phyloP scores from a whole-genome alignment of 2,888 invertebrate species.

The Mythimna pallens region DNA sequence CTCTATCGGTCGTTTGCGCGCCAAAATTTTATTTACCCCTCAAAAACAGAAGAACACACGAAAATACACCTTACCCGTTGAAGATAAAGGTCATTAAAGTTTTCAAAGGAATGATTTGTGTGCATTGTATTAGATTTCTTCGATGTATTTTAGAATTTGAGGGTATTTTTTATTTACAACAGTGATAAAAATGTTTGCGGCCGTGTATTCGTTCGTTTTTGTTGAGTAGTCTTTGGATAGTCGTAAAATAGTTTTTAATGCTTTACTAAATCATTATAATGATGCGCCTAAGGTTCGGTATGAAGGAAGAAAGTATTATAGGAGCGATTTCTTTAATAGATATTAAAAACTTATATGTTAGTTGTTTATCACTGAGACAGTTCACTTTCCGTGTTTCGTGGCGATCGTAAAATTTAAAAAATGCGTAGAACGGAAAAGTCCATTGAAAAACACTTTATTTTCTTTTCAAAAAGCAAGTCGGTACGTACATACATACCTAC shows the following conservation, averaged over 20 bases:
- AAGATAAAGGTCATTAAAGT: conserved; percentile 55
- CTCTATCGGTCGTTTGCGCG: conserved; percentile 76
- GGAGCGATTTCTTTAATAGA: conserved; percentile 65
- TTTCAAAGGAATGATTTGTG: conserved; percentile 56
- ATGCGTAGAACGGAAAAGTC: not conserved
- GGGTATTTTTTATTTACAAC: conserved; percentile 83
- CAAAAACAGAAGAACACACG: conserved; percentile 28
- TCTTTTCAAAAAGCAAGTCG: not conserved
- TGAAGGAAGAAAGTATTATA: conserved; percentile 60
- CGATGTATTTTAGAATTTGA: conserved; percentile 80
- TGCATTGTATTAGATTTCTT: conserved; percentile 70
- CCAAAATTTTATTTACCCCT: conserved; percentile 61
- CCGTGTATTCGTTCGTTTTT: conserved; percentile 79
- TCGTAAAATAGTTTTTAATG: conserved; percentile 71
- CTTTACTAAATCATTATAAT: conserved; percentile 69
- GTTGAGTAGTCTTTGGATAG: conserved; percentile 73
- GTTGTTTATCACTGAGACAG: conserved; percentile 59
- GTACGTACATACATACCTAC: not conserved
- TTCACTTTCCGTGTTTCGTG: conserved; percentile 37
- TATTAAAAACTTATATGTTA: conserved; percentile 63
- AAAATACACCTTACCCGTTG: conserved; percentile 68
- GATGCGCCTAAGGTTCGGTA: conserved; percentile 59
- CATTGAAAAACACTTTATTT: not conserved
- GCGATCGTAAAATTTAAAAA: conserved; percentile 8
- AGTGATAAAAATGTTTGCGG: conserved; percentile 89